Conservation (phyloP, 2,888 invertebrate species). For the Eupithecia exiguata region DNA sequence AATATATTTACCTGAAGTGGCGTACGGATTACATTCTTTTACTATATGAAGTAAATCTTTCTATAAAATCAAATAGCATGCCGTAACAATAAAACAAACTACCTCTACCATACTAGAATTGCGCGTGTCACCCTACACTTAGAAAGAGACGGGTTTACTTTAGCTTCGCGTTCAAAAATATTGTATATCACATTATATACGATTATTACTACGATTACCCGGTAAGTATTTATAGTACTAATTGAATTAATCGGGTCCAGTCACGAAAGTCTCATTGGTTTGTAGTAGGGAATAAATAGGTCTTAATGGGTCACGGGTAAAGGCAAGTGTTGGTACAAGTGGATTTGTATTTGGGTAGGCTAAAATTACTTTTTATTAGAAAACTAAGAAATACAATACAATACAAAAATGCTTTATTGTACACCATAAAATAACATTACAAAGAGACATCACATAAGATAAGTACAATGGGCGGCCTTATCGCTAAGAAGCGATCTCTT, state of each 20-base stretch:
- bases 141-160: conserved; percentile 42
- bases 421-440: too few species aligned
- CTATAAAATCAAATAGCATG: conserved; percentile 2
- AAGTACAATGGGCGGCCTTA: too few species aligned
- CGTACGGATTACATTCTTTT: neutral
- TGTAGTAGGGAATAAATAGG: conserved; percentile 33
- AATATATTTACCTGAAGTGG: neutral
- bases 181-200: conserved; percentile 78
- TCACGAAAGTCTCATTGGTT: conserved; percentile 63
- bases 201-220: conserved; percentile 73
- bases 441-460: too few species aligned
- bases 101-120: conserved; percentile 18
- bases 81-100: conserved; percentile 25
- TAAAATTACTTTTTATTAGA: neutral
- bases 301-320: conserved; percentile 26
- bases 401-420: too few species aligned
- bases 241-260: conserved; percentile 75
- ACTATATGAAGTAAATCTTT: neutral
- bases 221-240: conserved; percentile 74
- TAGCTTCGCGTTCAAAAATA: conserved; percentile 68
- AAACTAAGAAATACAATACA: neutral
- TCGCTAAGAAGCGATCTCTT: too few species aligned
- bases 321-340: conserved; percentile 1
- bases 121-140: conserved; percentile 59
- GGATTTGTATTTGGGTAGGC: neutral